A percentile compares a stretch with the other conserved stretches of the same genome.
Conservation (phyloP, 2,888 invertebrate species). For the Clivina fossor region DNA sequence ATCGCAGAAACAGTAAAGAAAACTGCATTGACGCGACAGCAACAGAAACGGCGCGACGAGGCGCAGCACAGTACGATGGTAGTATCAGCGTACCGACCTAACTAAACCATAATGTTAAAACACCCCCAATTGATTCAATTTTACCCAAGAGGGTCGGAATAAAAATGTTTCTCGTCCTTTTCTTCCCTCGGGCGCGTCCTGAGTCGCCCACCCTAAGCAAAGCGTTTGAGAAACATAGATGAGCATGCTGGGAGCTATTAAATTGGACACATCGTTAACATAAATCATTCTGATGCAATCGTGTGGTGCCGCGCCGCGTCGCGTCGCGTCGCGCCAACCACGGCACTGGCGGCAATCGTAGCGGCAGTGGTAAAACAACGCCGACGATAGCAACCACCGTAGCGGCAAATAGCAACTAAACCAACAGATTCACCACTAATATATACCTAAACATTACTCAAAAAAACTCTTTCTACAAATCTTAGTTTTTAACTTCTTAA, state of each 20-base stretch:
- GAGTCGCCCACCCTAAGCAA: conserved; percentile 46
- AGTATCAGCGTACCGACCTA: conserved; percentile 42
- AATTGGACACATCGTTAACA: conserved; percentile 51
- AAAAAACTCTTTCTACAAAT: no score
- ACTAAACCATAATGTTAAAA: conserved; percentile 48
- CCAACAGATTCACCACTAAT: no score
- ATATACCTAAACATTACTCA: no score
- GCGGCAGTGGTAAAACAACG: no score
- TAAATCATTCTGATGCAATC: conserved; percentile 52
- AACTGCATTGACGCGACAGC: no score
- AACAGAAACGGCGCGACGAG: conserved; percentile 12
- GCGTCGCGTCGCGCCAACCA: conserved; percentile 2
- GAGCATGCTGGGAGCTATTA: conserved; percentile 54
- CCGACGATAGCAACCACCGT: no score
- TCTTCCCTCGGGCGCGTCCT: conserved; percentile 38
- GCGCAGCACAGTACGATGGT: conserved; percentile 6
- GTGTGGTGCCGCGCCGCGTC: conserved; percentile 36
- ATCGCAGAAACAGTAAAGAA: no score
- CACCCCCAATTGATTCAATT: conserved; percentile 51
- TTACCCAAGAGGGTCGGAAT: conserved; percentile 50
- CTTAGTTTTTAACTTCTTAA: no score
- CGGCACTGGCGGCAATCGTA: conserved; percentile 30
- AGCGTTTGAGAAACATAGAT: conserved; percentile 52
- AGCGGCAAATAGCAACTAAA: no score
- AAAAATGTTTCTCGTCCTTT: conserved; percentile 47